A percentile compares a stretch with the other conserved stretches of the same genome.
phyloP scores from a whole-genome alignment of 2,113 vertebrate genomes.

The Tachysurus vachellii region DNA sequence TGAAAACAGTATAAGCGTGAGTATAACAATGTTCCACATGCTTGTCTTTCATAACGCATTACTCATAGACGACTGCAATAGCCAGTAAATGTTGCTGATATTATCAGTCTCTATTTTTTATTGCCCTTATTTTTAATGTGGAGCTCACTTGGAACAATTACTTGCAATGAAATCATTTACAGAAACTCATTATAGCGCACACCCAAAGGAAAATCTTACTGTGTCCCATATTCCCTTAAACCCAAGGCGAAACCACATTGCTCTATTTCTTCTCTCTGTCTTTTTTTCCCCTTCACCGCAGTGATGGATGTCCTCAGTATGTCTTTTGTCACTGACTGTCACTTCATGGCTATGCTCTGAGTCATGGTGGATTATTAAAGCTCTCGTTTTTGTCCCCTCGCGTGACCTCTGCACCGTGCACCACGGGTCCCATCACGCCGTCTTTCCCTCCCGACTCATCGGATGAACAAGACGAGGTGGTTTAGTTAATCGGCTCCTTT shows the following conservation, averaged over 20 bases:
- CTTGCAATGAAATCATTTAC: constrained; percentile 1
- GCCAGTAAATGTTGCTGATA: neutral
- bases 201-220: constrained; percentile 29
- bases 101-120: constrained; percentile 14
- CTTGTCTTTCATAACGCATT: neutral
- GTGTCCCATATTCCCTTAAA: constrained; percentile 15
- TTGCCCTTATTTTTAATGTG: constrained; percentile 8
- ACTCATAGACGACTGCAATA: neutral
- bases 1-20: neutral
- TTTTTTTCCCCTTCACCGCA: neutral
- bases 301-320: constrained; percentile 45
- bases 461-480: constrained; percentile 53
- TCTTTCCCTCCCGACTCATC: constrained; percentile 42
- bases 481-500: constrained; percentile 61
- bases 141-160: constrained; percentile 1
- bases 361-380: constrained; percentile 53
- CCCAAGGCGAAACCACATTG: constrained; percentile 19
- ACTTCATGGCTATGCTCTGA: constrained; percentile 41
- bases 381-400: constrained; percentile 47
- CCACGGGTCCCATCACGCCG: constrained; percentile 7
- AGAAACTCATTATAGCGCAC: constrained; percentile 9
- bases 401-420: neutral
- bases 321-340: constrained; percentile 47
- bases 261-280: neutral
- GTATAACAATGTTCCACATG: neutral